A percentile compares a stretch with the other conserved stretches of the same genome.
These are phyloP conservation scores for Amphiprion percula DNA, from an alignment of 2,113 vertebrate genomes.

Conservation along the genomic window DNA sequence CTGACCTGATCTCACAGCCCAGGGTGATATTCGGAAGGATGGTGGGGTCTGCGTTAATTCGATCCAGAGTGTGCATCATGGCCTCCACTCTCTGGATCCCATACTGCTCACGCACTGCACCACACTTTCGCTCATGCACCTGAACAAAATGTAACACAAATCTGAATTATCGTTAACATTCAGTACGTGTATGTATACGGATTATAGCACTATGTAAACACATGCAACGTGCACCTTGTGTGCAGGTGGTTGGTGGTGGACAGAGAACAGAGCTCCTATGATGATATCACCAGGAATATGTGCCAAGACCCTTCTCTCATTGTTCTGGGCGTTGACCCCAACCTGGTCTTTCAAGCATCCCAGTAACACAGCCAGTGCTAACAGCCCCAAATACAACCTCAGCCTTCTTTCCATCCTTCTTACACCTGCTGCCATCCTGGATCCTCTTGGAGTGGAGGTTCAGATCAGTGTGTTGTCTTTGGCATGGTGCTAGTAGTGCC, in stretches of 20 bases:
- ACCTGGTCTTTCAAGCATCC: constrained; percentile 75
- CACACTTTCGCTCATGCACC: constrained; percentile 97
- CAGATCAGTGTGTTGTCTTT: constrained; percentile 15
- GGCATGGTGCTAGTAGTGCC: constrained; percentile 16
- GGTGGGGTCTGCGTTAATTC: constrained; percentile 92
- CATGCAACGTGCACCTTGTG: constrained; percentile 86
- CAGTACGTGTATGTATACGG: background rate
- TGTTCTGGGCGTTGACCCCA: constrained; percentile 90
- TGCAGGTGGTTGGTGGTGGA: constrained; percentile 97
- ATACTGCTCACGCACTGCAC: constrained; percentile 96
- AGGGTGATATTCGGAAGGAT: constrained; percentile 94
- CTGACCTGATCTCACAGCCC: constrained; percentile 94
- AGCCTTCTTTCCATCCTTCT: constrained; percentile 37
- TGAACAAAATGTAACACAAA: constrained; percentile 9
- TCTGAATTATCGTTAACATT: constrained; percentile 19
- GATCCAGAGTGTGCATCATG: constrained; percentile 97
- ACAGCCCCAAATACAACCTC: constrained; percentile 43
- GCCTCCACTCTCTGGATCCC: constrained; percentile 98
- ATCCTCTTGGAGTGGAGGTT: constrained; percentile 40
- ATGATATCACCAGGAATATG: constrained; percentile 96
- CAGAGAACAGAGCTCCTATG: constrained; percentile 97
- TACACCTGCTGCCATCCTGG: constrained; percentile 54
- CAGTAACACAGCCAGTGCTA: constrained; percentile 60
- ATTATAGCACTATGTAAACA: background rate
- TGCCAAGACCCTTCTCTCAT: constrained; percentile 93